These are phyloP conservation scores for Forficula auricularia DNA, from an alignment of 1,140 invertebrate species.

Conservation along the genomic window DNA sequence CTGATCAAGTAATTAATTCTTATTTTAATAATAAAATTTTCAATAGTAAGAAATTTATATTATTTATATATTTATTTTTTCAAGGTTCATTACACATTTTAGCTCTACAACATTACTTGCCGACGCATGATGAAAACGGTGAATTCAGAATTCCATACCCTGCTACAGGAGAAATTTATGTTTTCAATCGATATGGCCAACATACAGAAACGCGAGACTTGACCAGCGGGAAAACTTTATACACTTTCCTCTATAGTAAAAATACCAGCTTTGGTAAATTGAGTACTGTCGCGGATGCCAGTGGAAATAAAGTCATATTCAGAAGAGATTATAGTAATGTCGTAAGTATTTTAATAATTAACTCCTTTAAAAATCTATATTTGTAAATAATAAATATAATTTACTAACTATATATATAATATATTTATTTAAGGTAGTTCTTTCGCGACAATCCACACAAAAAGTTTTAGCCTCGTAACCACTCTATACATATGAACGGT, in stretches of 20 bases:
- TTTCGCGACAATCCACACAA: too few species aligned
- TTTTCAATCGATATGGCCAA: slow-evolving; percentile 88
- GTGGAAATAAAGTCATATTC: slow-evolving; percentile 83
- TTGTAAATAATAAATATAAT: too few species aligned
- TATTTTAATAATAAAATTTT: slow-evolving; percentile 5
- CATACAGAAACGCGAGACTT: slow-evolving; percentile 85
- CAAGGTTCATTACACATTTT: slow-evolving; percentile 65
- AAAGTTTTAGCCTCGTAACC: too few species aligned
- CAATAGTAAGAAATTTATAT: too few species aligned
- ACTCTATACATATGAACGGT: too few species aligned
- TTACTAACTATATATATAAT: too few species aligned
- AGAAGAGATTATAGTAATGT: slow-evolving; percentile 75
- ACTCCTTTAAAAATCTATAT: too few species aligned
- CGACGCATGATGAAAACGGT: slow-evolving; percentile 70
- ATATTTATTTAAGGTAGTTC: too few species aligned
- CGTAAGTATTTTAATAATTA: slow-evolving; percentile 25
- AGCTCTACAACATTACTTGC: slow-evolving; percentile 75
- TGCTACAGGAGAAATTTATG: slow-evolving; percentile 78
- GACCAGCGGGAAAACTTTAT: slow-evolving; percentile 76
- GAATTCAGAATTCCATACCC: slow-evolving; percentile 87
- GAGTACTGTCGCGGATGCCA: slow-evolving; percentile 77
- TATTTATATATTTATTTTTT: slow-evolving; percentile 12
- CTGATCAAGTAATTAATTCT: slow-evolving; percentile 63
- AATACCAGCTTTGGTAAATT: slow-evolving; percentile 91
- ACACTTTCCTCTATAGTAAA: slow-evolving; percentile 89